Evolutionary conservation across 2,797 vertebrate genomes (phyloP).

Genomic region (Antrozous pallidus): DNA sequence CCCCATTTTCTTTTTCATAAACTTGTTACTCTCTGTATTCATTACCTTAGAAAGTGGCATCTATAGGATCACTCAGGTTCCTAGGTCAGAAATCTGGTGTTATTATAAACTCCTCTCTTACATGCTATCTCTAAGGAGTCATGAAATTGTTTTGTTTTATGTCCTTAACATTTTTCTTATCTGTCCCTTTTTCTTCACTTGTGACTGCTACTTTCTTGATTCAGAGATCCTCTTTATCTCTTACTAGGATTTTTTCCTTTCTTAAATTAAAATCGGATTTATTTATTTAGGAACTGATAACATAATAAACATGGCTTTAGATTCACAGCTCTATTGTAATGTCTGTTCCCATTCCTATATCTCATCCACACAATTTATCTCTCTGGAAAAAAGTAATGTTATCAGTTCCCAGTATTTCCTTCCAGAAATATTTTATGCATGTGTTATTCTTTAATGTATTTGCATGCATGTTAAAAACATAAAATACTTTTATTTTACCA

Average conservation of each 20-base stretch:
- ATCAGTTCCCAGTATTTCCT: constrained; percentile 20
- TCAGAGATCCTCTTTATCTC: not conserved
- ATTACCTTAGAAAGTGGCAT: not conserved
- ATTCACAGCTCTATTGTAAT: not conserved
- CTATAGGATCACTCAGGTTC: not conserved
- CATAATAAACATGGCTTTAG: not conserved
- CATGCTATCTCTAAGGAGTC: not conserved
- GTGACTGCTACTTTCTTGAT: not conserved
- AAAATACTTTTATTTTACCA: not conserved
- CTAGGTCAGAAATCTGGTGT: not conserved
- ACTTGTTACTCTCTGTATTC: not conserved
- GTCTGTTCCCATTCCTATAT: not conserved
- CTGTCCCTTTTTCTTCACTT: not conserved
- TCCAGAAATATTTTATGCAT: not conserved
- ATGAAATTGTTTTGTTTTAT: constrained; percentile 23
- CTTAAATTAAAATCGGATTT: constrained; percentile 12
- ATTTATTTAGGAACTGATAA: not conserved
- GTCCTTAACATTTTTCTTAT: not conserved
- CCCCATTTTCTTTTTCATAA: not conserved
- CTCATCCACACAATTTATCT: not conserved
- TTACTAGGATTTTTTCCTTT: not conserved
- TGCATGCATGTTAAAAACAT: not conserved
- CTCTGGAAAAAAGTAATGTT: not conserved
- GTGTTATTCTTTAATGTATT: not conserved
- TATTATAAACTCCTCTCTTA: constrained; percentile 9